A percentile compares a stretch with the other conserved stretches of the same genome.
These are phyloP conservation scores for Babylonia areolata DNA, from an alignment of 1,140 invertebrate species.

Conservation along the genomic window DNA sequence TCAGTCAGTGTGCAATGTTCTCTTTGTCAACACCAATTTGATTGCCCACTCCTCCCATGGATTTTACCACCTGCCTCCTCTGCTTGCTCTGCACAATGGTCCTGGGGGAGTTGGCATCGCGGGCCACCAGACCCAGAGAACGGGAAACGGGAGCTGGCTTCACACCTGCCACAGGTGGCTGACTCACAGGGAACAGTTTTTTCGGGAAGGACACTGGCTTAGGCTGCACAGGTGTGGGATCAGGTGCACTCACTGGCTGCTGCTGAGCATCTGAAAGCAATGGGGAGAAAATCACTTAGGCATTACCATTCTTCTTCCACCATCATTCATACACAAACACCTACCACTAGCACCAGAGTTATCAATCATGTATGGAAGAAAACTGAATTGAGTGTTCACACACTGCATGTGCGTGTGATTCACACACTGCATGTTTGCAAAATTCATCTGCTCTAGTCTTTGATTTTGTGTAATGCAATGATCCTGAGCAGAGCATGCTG, in stretches of 20 bases:
- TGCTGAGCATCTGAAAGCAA: neutral
- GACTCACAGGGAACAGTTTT: slow-evolving; percentile 43
- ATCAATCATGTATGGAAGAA: too few species aligned
- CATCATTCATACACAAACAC: too few species aligned
- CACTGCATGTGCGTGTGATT: too few species aligned
- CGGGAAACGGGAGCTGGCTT: slow-evolving; percentile 37
- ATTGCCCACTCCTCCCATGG: slow-evolving; percentile 41
- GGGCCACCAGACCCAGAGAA: slow-evolving; percentile 47
- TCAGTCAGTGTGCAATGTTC: slow-evolving; percentile 5
- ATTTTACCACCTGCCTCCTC: slow-evolving; percentile 51
- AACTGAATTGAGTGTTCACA: too few species aligned
- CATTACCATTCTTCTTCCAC: too few species aligned
- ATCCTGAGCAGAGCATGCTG: too few species aligned
- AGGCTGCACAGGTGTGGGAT: neutral
- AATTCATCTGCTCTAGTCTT: too few species aligned
- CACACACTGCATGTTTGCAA: too few species aligned
- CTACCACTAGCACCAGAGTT: too few species aligned
- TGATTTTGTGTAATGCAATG: too few species aligned
- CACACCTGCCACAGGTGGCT: slow-evolving; percentile 30
- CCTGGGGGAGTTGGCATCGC: slow-evolving; percentile 56
- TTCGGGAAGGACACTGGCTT: slow-evolving; percentile 43
- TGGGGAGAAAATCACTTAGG: too few species aligned
- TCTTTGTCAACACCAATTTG: slow-evolving; percentile 26
- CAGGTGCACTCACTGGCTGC: neutral
- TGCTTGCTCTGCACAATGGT: slow-evolving; percentile 60